Evolutionary conservation across 2,888 invertebrate genomes (phyloP), one percentile per base, ranked within the genome.

Genomic region (Horisme vitalbata): DNA sequence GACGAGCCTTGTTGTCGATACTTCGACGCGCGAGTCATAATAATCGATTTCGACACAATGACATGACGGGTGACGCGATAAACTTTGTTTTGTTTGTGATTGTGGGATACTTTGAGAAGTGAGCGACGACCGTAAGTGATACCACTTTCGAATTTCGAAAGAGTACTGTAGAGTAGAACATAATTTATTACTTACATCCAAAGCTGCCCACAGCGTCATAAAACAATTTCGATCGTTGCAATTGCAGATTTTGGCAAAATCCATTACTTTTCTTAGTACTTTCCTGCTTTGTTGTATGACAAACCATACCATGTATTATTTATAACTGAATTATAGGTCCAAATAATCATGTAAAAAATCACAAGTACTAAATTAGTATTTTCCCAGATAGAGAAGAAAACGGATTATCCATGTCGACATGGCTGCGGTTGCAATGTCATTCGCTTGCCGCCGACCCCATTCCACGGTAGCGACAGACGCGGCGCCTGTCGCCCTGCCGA

Each of bases 401-500:
- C 24, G 57, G 61, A 62, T 66, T 58, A 59, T 60, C 45, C 71
- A 78, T 78, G 78, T 79, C 79, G 77, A 78, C 69, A 73, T 65
- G 61, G 61, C 59, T 58, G 55, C 56, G 65, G 65, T 63, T 56
- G 57, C 59, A 65, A 68, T 67, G 62, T 66, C 68, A 70, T 65
- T 65, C 66, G 67, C 68, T 57, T 65, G 67, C 37, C 38, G 43
- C 37, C 75, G 75, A 68, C 77, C 78, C 71, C 75, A 76, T 74
- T 78, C 67, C 68, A 53, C 59, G 61, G 61, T 58, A 67, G 71
- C 65, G 68, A 63, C 50, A 47, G 44, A 45, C 61, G 55, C 58
- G 75, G 76, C 78, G 82, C 78, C 77, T 74, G 72, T 68, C 73
- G 28, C 69, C 70, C 76, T 68, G 66, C 67, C 75, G 68, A 79